These are phyloP conservation scores for Stegodyphus mimosarum DNA, from an alignment of 1,140 invertebrate species.

Conservation along the genomic window DNA sequence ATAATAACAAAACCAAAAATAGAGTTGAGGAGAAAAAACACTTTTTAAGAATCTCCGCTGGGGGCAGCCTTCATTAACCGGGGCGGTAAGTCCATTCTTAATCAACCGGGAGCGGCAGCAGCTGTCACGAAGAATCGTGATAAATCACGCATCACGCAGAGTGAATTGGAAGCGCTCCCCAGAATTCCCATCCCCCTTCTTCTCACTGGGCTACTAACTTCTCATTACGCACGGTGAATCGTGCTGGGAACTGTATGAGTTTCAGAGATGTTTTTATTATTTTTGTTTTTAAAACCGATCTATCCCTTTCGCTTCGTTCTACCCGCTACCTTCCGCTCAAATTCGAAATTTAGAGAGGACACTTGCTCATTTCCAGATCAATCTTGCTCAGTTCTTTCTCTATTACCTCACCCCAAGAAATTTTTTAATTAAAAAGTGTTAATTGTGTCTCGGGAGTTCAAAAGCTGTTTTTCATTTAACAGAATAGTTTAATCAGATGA, in stretches of 20 bases:
- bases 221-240: slow-evolving; percentile 55
- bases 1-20: slow-evolving; percentile 1
- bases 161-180: slow-evolving; percentile 23
- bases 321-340: too few relatives aligned
- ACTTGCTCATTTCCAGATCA: too few relatives aligned
- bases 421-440: too few relatives aligned
- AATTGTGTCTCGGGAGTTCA: too few relatives aligned
- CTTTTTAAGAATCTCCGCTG: neutral
- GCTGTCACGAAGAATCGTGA: slow-evolving; percentile 53
- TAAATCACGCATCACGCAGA: slow-evolving; percentile 55
- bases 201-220: slow-evolving; percentile 18
- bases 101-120: slow-evolving; percentile 56
- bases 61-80: slow-evolving; percentile 53
- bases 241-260: slow-evolving; percentile 58
- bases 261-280: slow-evolving; percentile 20
- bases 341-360: too few relatives aligned
- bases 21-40: neutral
- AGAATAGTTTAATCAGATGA: too few relatives aligned
- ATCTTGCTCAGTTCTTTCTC: too few relatives aligned
- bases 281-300: neutral
- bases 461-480: too few relatives aligned
- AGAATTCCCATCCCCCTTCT: neutral
- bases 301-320: too few relatives aligned
- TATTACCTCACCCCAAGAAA: too few relatives aligned
- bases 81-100: slow-evolving; percentile 52